Evolutionary conservation across 1,140 invertebrate genomes (phyloP).

Genomic region (Leptonema lineaticorne): DNA sequence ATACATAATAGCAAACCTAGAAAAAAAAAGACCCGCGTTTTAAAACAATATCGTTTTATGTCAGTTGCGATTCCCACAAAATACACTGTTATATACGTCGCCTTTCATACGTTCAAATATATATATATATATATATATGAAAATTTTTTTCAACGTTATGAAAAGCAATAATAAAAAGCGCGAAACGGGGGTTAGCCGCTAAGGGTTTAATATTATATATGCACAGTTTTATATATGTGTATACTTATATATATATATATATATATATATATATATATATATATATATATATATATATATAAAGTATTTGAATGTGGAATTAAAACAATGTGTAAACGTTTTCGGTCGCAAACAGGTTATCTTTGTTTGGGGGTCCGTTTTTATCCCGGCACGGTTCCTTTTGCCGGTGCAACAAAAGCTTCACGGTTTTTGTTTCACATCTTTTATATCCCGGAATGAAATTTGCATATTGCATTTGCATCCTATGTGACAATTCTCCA

Average conservation of each 20-base stretch:
- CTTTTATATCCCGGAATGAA: not conserved
- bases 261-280: too few species aligned
- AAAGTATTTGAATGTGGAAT: too few species aligned
- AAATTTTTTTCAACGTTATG: constrained; percentile 18
- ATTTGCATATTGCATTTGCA: constrained; percentile 30
- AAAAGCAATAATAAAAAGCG: constrained; percentile 34
- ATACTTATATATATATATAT: too few species aligned
- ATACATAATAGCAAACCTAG: not conserved
- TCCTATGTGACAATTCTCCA: constrained; percentile 9
- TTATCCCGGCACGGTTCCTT: not conserved
- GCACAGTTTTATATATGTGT: too few species aligned
- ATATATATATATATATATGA: too few species aligned
- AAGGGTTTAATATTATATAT: too few species aligned
- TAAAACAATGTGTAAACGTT: constrained; percentile 36
- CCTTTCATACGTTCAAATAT: too few species aligned
- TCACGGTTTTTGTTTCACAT: constrained; percentile 23
- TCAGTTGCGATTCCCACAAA: constrained; percentile 23
- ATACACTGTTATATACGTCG: not conserved
- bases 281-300: too few species aligned
- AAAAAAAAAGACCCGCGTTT: constrained; percentile 27
- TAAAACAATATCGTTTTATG: constrained; percentile 27
- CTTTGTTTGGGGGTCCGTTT: constrained; percentile 6
- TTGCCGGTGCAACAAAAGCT: constrained; percentile 3
- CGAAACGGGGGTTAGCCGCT: constrained; percentile 18
- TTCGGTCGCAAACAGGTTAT: constrained; percentile 38